Percentiles rank a stretch among this genome's conserved stretches.
phyloP scores from a whole-genome alignment of 2,888 invertebrate genomes.

The Agrotis clavis region DNA sequence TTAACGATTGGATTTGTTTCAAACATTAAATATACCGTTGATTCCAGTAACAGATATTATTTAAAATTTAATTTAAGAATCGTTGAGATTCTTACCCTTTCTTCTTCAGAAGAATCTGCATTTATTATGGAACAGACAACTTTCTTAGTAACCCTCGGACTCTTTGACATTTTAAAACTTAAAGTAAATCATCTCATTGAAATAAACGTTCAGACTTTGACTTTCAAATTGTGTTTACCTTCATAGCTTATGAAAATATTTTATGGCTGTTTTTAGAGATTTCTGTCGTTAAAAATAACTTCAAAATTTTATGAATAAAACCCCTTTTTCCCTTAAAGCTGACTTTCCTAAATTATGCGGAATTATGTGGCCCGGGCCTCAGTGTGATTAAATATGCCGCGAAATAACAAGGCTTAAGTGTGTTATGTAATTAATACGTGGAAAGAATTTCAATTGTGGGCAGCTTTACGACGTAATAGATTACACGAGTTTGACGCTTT shows the following conservation, averaged over 20 bases:
- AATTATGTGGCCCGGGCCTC: conserved; percentile 38
- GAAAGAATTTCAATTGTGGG: conserved; percentile 36
- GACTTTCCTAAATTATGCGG: conserved; percentile 30
- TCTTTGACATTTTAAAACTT: conserved; percentile 18
- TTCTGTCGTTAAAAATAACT: neutral
- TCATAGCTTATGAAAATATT: conserved; percentile 20
- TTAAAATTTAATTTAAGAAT: neutral
- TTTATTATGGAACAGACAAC: neutral
- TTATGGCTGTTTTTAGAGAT: neutral
- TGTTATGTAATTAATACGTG: conserved; percentile 42
- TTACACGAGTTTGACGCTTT: conserved; percentile 2
- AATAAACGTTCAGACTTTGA: conserved; percentile 20
- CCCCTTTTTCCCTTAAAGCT: conserved; percentile 34
- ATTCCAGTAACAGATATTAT: neutral
- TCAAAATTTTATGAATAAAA: conserved; percentile 13
- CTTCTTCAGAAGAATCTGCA: neutral
- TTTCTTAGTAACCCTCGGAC: neutral
- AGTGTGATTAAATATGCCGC: conserved; percentile 49
- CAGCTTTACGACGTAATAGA: conserved; percentile 8
- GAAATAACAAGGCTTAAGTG: conserved; percentile 36
- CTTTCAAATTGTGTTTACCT: conserved; percentile 18
- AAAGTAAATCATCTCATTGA: conserved; percentile 6
- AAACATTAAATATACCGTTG: neutral
- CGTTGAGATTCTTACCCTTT: neutral
- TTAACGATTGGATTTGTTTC: neutral